Percentiles rank a stretch among this genome's conserved stretches.
phyloP scores from a whole-genome alignment of 2,888 invertebrate species.

The Julus scandinavius region DNA sequence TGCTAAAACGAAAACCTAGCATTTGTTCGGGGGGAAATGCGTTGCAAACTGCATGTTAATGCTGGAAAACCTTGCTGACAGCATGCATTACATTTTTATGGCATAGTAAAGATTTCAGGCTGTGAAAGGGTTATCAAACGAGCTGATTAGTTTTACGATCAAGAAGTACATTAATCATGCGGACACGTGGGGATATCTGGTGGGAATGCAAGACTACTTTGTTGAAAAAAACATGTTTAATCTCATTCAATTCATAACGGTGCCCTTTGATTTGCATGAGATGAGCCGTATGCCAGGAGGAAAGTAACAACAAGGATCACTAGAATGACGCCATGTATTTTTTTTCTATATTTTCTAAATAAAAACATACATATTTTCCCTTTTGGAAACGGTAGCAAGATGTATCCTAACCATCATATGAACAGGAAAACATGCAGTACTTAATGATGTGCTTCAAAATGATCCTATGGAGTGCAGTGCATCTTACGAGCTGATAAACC shows the following conservation, averaged over 20 bases:
- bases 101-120: slow-evolving; percentile 13
- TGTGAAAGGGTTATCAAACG: background rate
- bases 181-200: background rate
- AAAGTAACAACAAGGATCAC: too few relatives aligned
- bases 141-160: background rate
- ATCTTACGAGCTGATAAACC: too few relatives aligned
- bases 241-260: background rate
- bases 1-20: background rate
- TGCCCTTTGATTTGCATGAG: background rate
- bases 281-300: background rate
- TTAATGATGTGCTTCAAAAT: too few relatives aligned
- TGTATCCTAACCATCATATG: too few relatives aligned
- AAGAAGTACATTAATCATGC: background rate
- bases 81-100: background rate
- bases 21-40: background rate
- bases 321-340: too few relatives aligned
- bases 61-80: background rate
- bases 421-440: too few relatives aligned
- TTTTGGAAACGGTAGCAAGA: too few relatives aligned
- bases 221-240: background rate
- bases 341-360: too few relatives aligned
- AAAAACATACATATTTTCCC: too few relatives aligned
- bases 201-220: background rate
- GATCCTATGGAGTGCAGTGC: too few relatives aligned
- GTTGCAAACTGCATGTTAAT: background rate